Evolutionary conservation across 2,888 invertebrate species (phyloP).

Genomic region (Tachina lurida): DNA sequence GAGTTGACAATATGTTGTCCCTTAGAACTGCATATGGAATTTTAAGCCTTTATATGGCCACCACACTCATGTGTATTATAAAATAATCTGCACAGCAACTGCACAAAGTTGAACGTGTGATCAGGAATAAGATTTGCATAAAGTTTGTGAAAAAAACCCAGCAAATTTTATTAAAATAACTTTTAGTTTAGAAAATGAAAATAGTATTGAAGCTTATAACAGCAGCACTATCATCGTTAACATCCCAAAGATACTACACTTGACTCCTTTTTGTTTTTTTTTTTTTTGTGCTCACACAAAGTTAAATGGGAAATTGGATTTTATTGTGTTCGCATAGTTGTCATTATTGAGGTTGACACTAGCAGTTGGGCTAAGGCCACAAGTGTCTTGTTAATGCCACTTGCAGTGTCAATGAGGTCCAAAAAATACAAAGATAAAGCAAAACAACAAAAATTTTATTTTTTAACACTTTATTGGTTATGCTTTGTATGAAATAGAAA

Average conservation of each 20-base stretch:
- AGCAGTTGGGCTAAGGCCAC: slow-evolving; percentile 57
- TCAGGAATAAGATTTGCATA: slow-evolving; percentile 63
- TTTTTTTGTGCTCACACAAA: slow-evolving; percentile 10
- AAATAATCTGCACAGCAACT: slow-evolving; percentile 4
- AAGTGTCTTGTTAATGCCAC: slow-evolving; percentile 69
- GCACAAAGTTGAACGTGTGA: slow-evolving; percentile 4
- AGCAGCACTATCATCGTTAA: slow-evolving; percentile 43
- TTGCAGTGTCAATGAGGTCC: slow-evolving; percentile 39
- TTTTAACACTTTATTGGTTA: slow-evolving; percentile 59
- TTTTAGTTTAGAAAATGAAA: slow-evolving; percentile 29
- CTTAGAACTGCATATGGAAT: slow-evolving; percentile 23
- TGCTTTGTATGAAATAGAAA: slow-evolving; percentile 6
- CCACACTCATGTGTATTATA: slow-evolving; percentile 44
- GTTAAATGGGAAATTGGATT: slow-evolving; percentile 69
- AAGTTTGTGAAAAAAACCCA: slow-evolving; percentile 50
- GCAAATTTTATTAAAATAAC: slow-evolving; percentile 68
- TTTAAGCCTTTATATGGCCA: neutral
- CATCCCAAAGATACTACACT: slow-evolving; percentile 29
- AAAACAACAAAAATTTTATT: neutral
- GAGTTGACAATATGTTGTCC: neutral
- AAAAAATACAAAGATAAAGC: neutral
- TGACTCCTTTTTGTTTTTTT: neutral
- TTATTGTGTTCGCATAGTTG: slow-evolving; percentile 65
- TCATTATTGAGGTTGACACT: slow-evolving; percentile 39
- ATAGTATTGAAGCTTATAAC: slow-evolving; percentile 17